A percentile compares a stretch with the other conserved stretches of the same genome.
Evolutionary conservation across 2,888 invertebrate genomes (phyloP).

Genomic region (Hipparchia semele): DNA sequence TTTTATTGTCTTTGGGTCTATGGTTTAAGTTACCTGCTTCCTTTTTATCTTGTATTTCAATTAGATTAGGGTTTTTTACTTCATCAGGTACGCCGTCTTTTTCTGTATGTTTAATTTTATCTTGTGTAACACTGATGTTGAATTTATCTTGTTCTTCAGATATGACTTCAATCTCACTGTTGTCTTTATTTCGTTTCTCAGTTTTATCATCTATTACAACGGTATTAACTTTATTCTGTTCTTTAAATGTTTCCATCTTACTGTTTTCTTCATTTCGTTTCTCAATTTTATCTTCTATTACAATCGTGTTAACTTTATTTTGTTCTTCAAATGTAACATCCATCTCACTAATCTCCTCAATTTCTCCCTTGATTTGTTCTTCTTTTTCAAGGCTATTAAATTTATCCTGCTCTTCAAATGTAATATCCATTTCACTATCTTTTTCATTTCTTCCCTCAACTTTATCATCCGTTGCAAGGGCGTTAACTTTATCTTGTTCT

Average conservation of each 20-base stretch:
- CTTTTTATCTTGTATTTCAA: not conserved
- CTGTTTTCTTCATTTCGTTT: not conserved
- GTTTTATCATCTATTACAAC: not conserved
- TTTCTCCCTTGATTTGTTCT: not conserved
- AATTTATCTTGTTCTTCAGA: not conserved
- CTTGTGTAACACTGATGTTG: not conserved
- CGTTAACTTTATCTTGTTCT: not conserved
- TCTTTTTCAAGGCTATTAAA: not conserved
- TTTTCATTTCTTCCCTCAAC: not conserved
- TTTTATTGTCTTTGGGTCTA: not conserved
- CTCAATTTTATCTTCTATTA: not conserved
- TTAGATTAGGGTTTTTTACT: not conserved
- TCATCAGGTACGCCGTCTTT: not conserved
- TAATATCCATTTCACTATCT: not conserved
- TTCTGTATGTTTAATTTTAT: not conserved
- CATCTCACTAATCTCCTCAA: not conserved
- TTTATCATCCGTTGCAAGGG: not conserved
- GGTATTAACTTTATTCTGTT: not conserved
- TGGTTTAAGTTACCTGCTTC: not conserved
- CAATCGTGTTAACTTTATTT: not conserved
- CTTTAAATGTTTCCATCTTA: slow-evolving; percentile 11
- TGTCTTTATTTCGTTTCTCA: not conserved
- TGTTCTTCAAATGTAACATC: not conserved
- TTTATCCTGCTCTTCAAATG: not conserved
- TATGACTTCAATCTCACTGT: not conserved